Evolutionary conservation across 2,888 invertebrate species (phyloP), one percentile per base, ranked within the genome.

Genomic region (Eulithis testata): DNA sequence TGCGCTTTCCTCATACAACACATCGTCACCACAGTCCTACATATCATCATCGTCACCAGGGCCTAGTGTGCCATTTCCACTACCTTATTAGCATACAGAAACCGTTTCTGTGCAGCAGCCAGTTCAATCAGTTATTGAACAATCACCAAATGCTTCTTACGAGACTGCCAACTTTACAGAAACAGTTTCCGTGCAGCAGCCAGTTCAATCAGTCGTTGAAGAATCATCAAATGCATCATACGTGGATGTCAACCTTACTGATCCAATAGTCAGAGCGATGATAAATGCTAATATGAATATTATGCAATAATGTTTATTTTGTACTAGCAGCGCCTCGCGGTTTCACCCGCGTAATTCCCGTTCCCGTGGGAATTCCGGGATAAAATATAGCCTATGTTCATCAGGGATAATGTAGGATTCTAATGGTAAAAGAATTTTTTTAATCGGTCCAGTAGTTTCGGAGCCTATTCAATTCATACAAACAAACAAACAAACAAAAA

Each of bases 1-100:
- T 66, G 58, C 66, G 51, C 62, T 66, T 62, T 62, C 66, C 66
- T 66, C 66, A 66, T 66, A 66, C 66, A 66, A 55, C 55, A 51
- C 54, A 45, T 66, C 66, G 62, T 66, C 66, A 66, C 62, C 66
- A 62, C 62, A 62, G 55, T 62, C 62, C 62, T 62, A 66, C 66
- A 66, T 62, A 62, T 12, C 59, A 51, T 62, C 66, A 66, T 51
- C 62, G 51, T 66, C 66, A 66, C 37, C 60, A 58, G 59, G 64
- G 50, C 64, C 64, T 51, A 65, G 64, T 65, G 64, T 65, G 64
- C 44, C 64, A 14, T 65, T 65, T 49, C 61, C 57, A 59, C 47
- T 31, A 56, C 53, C 56, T 60, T 60, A 60, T 54, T 55, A 60
- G 60, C 64, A 43, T 53, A 54, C 49, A 58, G 58, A 54, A 64